Evolutionary conservation across 2,888 invertebrate species (phyloP), one percentile per base, ranked within the genome.

Genomic region (Protophormia terraenovae): DNA sequence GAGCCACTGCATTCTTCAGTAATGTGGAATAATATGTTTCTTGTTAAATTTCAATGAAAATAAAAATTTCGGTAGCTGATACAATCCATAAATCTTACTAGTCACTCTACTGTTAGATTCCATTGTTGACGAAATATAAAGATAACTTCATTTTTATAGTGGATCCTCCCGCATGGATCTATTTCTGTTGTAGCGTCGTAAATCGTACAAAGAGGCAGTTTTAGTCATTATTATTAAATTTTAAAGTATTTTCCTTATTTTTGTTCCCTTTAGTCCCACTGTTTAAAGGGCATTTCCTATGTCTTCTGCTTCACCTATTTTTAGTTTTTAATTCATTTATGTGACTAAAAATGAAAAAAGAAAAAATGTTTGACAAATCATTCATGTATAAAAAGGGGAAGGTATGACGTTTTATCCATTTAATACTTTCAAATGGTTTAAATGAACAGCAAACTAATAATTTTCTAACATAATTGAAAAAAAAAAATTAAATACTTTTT

Each of bases 221-320:
- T n/a, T n/a, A n/a, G n/a, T n/a, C n/a, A n/a, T n/a, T n/a, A 24
- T 22, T 58, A 45, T 58, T 53, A 4, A 16, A 27, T 27, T n/a
- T 32, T 60, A 16, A 16, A 14, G 2, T 38, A 32, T 62, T 62
- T 62, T 38, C 16, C 32, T 41, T 24, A 4, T 14, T 45, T 66
- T 41, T 45, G 7, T 32, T 8, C 35, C 10, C 7, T 7, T 47
- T 12, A 24, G 19, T 10, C 16, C 72, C 72, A 76, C 76, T 66
- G 50, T 76, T 27, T 3, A 14, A 1, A 32, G 10, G n/a, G 35
- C n/a, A 53, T 75, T 75, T 64, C 12, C 22, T 24, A 73, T 12
- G 32, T 50, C 38, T 75, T 75, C 53, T 24, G 24, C 45, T 47
- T 27, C 41, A 60, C 32, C 29, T 45, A 32, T 73, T 60, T n/a